Percentiles rank a stretch among this genome's conserved stretches.
These are phyloP conservation scores for Chauna torquata DNA, from an alignment of 2,113 vertebrate genomes.

Conservation along the genomic window DNA sequence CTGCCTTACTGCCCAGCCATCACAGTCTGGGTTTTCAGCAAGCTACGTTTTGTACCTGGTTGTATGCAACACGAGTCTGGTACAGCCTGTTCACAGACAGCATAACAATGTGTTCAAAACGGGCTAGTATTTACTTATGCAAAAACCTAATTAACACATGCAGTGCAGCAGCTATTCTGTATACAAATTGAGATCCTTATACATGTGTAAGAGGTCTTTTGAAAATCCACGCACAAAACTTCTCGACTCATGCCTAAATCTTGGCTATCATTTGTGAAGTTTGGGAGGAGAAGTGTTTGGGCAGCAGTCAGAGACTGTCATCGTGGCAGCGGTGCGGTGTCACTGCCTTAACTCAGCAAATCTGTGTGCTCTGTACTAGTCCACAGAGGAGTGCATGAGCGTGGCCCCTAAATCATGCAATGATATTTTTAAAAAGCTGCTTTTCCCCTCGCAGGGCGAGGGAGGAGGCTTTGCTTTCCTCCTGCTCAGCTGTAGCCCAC, in stretches of 20 bases:
- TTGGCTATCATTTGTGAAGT: not conserved
- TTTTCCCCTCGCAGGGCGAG: not conserved
- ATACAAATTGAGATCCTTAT: not conserved
- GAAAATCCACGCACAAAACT: not conserved
- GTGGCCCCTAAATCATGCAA: not conserved
- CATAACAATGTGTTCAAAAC: not conserved
- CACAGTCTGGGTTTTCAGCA: not conserved
- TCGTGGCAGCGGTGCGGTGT: not conserved
- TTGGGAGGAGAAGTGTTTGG: not conserved
- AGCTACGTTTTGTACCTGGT: not conserved
- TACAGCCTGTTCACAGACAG: not conserved
- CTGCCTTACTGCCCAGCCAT: not conserved
- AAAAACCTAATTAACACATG: not conserved
- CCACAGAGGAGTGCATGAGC: not conserved
- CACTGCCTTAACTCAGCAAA: not conserved
- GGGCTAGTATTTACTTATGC: not conserved
- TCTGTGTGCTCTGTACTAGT: rapidly evolving
- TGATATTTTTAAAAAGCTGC: not conserved
- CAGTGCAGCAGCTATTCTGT: not conserved
- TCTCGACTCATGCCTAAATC: not conserved
- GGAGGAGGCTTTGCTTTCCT: not conserved
- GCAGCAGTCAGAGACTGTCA: not conserved
- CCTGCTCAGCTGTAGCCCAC: rapidly evolving
- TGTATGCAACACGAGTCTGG: not conserved
- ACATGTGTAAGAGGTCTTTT: not conserved